Evolutionary conservation across 1,140 invertebrate genomes (phyloP), one percentile per base, ranked within the genome.

Genomic region (Halesus radiatus): DNA sequence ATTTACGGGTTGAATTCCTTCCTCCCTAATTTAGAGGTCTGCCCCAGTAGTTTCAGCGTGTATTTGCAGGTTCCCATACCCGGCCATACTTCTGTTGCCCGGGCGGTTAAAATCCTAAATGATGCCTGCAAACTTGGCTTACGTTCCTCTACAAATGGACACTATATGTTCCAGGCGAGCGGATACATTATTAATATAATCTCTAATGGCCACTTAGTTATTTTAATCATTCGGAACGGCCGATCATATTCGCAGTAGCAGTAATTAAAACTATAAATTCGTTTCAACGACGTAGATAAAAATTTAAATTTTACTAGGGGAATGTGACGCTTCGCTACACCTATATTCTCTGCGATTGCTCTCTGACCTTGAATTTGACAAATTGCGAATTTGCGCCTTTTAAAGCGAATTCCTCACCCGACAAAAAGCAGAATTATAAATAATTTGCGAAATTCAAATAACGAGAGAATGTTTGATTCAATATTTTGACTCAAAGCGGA

Each of bases 211-310:
- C 62, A n/a, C 62, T 32, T 22, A 32, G 62, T 32, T 66, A 66
- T 66, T 66, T 26, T 66, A 66, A 66, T 66, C 62, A 66, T 66
- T n/a, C 13, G 16, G 13, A 37, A 66, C 16, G 16, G 26, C 22
- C 22, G 26, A 32, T 66, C 22, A 22, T 37, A 66, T 66, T 29
- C 62, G 16, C 29, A 45, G 6, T 7, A 32, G 37, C 37, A 37
- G 62, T 32, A 66, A 66, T 66, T 66, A 66, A 66, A 66, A 66
- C 62, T 29, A 66, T 66, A 60, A 60, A 60, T 45, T 45, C 37
- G 37, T 10, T 45, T 13, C 8, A 45, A 45, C 37, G 37, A 45
- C 10, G 37, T 45, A 45, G 37, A 45, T 45, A 10, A 45, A 10
- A 45, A 45, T 13, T 45, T 45, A 45, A 45, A 45, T 45, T 45